phyloP scores from a whole-genome alignment of 2,797 vertebrate genomes.

The Salmo trutta region DNA sequence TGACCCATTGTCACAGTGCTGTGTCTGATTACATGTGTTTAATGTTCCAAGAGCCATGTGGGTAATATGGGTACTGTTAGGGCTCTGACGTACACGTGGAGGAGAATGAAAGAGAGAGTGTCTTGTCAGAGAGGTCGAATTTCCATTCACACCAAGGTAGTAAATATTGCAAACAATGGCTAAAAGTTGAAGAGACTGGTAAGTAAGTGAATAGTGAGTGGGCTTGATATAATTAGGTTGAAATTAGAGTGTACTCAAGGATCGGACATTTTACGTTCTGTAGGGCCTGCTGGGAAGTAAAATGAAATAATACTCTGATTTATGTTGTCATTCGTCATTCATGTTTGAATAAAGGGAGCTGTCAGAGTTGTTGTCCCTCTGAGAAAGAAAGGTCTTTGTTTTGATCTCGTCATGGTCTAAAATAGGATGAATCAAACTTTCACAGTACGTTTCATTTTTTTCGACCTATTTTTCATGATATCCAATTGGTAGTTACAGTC shows the following conservation, averaged over 20 bases:
- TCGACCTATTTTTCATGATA: too few species aligned
- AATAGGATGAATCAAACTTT: background rate
- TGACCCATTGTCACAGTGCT: conserved; percentile 19
- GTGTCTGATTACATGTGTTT: conserved; percentile 17
- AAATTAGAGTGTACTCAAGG: background rate
- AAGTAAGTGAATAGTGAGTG: background rate
- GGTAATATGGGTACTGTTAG: background rate
- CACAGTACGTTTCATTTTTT: background rate
- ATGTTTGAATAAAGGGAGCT: background rate
- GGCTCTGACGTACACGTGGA: background rate
- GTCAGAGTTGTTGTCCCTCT: background rate
- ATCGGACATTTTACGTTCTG: background rate
- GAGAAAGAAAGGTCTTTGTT: background rate
- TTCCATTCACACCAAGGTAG: background rate
- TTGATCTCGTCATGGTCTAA: background rate
- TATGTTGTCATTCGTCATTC: background rate
- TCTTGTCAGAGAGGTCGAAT: background rate
- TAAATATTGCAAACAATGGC: background rate
- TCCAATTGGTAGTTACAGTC: too few species aligned
- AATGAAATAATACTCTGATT: background rate
- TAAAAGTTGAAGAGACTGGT: background rate
- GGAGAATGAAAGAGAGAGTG: background rate
- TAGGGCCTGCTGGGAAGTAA: background rate
- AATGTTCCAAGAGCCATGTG: conserved; percentile 11
- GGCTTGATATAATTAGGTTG: background rate